Base-by-base conservation (phyloP, 1,140 invertebrate genomes). In the Tribolium madens region DNA sequence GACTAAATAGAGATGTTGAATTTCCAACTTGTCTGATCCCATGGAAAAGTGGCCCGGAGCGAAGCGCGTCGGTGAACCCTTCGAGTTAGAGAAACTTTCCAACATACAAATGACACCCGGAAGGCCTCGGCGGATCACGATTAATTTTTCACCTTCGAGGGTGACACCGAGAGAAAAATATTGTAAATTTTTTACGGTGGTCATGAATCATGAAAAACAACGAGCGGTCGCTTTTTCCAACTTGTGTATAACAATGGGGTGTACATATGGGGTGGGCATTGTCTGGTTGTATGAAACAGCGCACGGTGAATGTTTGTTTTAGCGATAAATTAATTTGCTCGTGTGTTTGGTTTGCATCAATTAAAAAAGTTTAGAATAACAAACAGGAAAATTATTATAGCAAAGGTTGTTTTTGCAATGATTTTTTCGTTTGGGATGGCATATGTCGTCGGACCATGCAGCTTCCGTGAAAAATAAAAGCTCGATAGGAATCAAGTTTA, bases 1-100 rank as follows among this genome's bases (percentile, higher is more conserved):
- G 42, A 26, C 70, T 72, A 72, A 72, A 72, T 72, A 72, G 70
- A 72, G 70, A 72, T 72, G 70, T 72, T 72, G 70, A 72, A 72
- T 72, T 72, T 72, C 70, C 70, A 72, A 72, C 42, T 72, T 72
- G 70, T 72, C 70, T 52, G 70, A 52, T 72, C 21, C n/a, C 70
- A 72, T 64, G 57, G 26, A 64, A n/a, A n/a, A 64, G 21, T 64
- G 57, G 21, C 57, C 57, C 26, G 57, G n/a, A 64, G 57, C 57
- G 21, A 64, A 33, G 9, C 57, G n/a, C n/a, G n/a, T n/a, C n/a
- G 21, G 57, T 64, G 57, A 64, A 64, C 57, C 26, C 57, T 15
- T 7, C 13, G 57, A 64, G 57, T 64, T 64, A 64, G 26, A 64
- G 57, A 64, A 64, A 64, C 57, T 64, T 26, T 64, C 57, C 57